Evolutionary conservation across 2,888 invertebrate genomes (phyloP).

Genomic region (Punctoribates punctum): DNA sequence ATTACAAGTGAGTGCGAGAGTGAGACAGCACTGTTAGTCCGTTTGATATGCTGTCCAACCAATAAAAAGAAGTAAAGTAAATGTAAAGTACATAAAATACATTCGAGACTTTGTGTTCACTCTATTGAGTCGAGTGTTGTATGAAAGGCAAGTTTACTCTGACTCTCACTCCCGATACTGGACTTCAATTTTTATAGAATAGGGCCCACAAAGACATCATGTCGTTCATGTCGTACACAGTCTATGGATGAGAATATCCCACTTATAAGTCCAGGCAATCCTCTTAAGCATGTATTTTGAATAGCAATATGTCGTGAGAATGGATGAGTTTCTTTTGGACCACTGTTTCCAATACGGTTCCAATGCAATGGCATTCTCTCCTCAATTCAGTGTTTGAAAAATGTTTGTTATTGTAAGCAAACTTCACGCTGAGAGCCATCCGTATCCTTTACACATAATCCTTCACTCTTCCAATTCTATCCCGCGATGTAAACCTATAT

Average conservation of each 20-base stretch:
- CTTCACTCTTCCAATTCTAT: constrained; percentile 19
- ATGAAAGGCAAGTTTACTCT: constrained; percentile 2
- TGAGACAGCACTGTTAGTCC: constrained; percentile 1
- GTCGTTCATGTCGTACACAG: constrained; percentile 14
- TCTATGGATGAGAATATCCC: constrained; percentile 16
- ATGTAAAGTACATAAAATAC: not conserved
- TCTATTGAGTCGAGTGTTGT: not conserved
- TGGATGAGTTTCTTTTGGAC: constrained; percentile 4
- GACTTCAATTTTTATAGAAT: constrained; percentile 7
- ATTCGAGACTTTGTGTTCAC: not conserved
- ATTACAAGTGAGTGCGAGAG: not conserved
- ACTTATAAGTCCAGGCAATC: constrained; percentile 12
- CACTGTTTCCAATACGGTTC: not conserved
- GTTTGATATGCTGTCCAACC: not conserved
- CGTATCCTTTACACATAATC: constrained; percentile 28
- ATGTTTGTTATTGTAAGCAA: constrained; percentile 29
- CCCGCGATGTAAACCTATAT: not conserved
- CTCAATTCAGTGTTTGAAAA: not conserved
- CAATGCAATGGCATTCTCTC: not conserved
- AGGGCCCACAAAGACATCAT: constrained; percentile 1
- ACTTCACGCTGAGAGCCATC: constrained; percentile 5
- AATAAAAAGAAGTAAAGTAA: not conserved
- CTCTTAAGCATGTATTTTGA: constrained; percentile 30
- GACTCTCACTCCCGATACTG: not conserved
- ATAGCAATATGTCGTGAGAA: constrained; percentile 33